A percentile compares a stretch with the other conserved stretches of the same genome.
Evolutionary conservation across 2,797 vertebrate species (phyloP).

Genomic region (Chiroxiphia lanceolata): DNA sequence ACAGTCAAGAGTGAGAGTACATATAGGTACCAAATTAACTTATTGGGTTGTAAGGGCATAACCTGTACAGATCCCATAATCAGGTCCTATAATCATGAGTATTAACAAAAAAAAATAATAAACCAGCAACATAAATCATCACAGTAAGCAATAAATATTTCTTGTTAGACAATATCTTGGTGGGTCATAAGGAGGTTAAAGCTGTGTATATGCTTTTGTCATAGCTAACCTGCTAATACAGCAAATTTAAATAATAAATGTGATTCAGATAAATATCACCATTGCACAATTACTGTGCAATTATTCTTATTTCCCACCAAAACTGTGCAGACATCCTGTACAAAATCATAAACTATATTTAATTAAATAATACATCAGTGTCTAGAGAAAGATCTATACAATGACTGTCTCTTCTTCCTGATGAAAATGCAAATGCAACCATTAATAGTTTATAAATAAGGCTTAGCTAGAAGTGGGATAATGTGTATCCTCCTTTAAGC

Average conservation of each 20-base stretch:
- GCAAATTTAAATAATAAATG: background rate
- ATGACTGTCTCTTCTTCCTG: conserved; percentile 33
- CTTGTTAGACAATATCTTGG: background rate
- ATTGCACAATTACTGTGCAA: background rate
- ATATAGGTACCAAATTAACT: background rate
- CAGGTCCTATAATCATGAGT: background rate
- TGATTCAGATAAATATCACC: background rate
- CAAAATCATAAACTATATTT: conserved; percentile 42
- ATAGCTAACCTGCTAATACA: background rate
- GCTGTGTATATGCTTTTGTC: background rate
- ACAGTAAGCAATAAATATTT: background rate
- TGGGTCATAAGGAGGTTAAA: background rate
- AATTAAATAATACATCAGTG: conserved; percentile 69
- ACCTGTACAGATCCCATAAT: background rate
- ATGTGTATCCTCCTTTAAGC: conserved; percentile 38
- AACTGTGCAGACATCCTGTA: conserved; percentile 12
- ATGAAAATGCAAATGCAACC: conserved; percentile 68
- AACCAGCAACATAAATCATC: background rate
- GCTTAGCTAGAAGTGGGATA: conserved; percentile 18
- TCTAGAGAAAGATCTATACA: conserved; percentile 33
- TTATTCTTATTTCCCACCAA: conserved; percentile 29
- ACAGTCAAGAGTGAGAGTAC: background rate
- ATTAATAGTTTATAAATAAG: conserved; percentile 69
- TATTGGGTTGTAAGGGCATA: background rate
- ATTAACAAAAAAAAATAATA: background rate